A percentile compares a stretch with the other conserved stretches of the same genome.
Conservation (phyloP, 1,140 invertebrate species). For the Macrostomum lignano region DNA sequence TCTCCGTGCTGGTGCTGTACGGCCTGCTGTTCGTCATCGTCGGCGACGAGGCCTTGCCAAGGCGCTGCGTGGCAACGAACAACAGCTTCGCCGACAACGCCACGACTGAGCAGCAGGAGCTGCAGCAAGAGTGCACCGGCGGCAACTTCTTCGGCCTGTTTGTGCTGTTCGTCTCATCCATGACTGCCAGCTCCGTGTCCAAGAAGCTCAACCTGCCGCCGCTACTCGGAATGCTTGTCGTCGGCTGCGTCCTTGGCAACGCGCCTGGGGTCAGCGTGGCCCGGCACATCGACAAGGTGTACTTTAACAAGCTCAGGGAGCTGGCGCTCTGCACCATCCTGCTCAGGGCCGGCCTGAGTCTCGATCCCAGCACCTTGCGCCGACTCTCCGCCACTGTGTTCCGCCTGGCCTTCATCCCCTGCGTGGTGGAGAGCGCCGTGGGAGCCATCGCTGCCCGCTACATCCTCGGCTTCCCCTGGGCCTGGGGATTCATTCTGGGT, state of each 20-base stretch:
- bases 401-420: slow-evolving; percentile 52
- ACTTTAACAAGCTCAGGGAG: too few species aligned
- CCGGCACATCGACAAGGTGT: too few species aligned
- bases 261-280: too few species aligned
- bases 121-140: too few species aligned
- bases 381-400: slow-evolving; percentile 46
- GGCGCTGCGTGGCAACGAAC: too few species aligned
- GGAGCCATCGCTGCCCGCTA: slow-evolving; percentile 39
- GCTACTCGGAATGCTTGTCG: slow-evolving; percentile 30
- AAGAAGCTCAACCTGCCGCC: slow-evolving; percentile 48
- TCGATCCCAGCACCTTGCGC: slow-evolving; percentile 47
- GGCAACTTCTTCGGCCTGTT: slow-evolving; percentile 45
- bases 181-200: slow-evolving; percentile 48
- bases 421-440: slow-evolving; percentile 40
- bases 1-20: slow-evolving; percentile 37
- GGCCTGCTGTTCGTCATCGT: slow-evolving; percentile 41
- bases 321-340: too few species aligned
- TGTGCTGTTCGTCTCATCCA: slow-evolving; percentile 34
- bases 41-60: slow-evolving; percentile 38
- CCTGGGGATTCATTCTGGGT: too few species aligned
- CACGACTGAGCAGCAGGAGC: too few species aligned
- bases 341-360: slow-evolving; percentile 58
- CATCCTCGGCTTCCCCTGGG: slow-evolving; percentile 45
- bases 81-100: too few species aligned
- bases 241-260: too few species aligned